These are phyloP conservation scores for Ennomos erosarius DNA, from an alignment of 2,888 invertebrate species.

Conservation along the genomic window DNA sequence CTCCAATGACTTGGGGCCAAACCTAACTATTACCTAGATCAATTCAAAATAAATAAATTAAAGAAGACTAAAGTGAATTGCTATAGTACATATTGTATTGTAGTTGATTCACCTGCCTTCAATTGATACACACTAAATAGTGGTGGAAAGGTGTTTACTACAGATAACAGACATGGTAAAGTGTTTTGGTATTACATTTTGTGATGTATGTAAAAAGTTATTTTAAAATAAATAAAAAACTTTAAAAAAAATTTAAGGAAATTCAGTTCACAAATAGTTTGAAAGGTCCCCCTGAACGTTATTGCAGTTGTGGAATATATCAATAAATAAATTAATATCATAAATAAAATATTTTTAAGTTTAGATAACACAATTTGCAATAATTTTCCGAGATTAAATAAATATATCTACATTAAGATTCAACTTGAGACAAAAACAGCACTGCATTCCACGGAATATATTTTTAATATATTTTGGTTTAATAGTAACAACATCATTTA, in stretches of 20 bases:
- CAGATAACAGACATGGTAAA: slow-evolving; percentile 4
- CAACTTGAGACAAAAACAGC: slow-evolving; percentile 49
- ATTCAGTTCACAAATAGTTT: slow-evolving; percentile 45
- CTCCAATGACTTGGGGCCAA: no score
- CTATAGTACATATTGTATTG: no score
- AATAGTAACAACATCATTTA: slow-evolving; percentile 15
- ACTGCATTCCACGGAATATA: slow-evolving; percentile 75
- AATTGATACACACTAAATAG: no score
- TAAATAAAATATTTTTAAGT: slow-evolving; percentile 40
- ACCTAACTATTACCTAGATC: no score
- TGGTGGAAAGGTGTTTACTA: no score
- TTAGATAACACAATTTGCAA: slow-evolving; percentile 55
- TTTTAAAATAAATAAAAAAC: no score
- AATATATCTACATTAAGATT: slow-evolving; percentile 41
- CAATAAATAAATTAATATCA: slow-evolving; percentile 30
- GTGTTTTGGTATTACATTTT: not conserved
- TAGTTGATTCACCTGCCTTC: no score
- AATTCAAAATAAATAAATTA: no score
- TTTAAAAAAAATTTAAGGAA: not conserved
- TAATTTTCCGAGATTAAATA: slow-evolving; percentile 50
- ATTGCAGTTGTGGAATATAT: slow-evolving; percentile 55
- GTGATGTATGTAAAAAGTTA: no score
- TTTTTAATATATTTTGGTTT: slow-evolving; percentile 48
- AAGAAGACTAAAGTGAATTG: no score
- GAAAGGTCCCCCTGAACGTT: slow-evolving; percentile 49